These are phyloP conservation scores for Spodoptera littoralis DNA, from an alignment of 2,888 invertebrate genomes.

Conservation along the genomic window DNA sequence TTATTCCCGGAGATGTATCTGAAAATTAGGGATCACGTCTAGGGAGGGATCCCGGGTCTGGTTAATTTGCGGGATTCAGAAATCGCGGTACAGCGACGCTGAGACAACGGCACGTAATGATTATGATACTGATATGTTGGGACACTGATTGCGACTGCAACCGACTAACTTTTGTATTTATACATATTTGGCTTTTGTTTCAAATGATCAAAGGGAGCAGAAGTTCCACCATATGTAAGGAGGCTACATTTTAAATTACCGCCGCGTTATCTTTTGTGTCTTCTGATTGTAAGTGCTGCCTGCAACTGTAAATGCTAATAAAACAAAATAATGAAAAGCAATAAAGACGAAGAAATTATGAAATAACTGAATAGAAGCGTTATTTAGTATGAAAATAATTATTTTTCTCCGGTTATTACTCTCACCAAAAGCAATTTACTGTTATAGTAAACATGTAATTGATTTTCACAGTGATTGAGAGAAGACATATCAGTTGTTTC, in stretches of 20 bases:
- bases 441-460: conserved; percentile 9
- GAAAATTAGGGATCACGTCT: conserved; percentile 88
- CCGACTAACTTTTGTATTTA: conserved; percentile 1
- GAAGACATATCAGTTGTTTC: conserved; percentile 35
- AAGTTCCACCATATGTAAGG: too few species aligned
- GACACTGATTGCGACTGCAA: conserved; percentile 30
- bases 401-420: background rate
- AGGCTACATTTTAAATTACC: too few species aligned
- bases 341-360: too few species aligned
- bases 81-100: conserved; percentile 48
- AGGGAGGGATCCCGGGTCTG: conserved; percentile 67
- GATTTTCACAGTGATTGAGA: conserved; percentile 26
- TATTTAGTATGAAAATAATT: background rate
- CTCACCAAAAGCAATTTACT: conserved; percentile 13
- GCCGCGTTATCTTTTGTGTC: too few species aligned
- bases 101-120: conserved; percentile 45
- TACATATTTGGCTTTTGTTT: conserved; percentile 13
- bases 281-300: too few species aligned
- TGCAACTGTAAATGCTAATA: too few species aligned
- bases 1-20: conserved; percentile 88
- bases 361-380: too few species aligned
- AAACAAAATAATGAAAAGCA: too few species aligned
- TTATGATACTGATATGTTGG: conserved; percentile 40
- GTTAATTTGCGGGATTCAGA: conserved; percentile 82
- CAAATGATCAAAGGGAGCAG: background rate